phyloP scores from a whole-genome alignment of 2,888 invertebrate species.

The Clivina fossor region DNA sequence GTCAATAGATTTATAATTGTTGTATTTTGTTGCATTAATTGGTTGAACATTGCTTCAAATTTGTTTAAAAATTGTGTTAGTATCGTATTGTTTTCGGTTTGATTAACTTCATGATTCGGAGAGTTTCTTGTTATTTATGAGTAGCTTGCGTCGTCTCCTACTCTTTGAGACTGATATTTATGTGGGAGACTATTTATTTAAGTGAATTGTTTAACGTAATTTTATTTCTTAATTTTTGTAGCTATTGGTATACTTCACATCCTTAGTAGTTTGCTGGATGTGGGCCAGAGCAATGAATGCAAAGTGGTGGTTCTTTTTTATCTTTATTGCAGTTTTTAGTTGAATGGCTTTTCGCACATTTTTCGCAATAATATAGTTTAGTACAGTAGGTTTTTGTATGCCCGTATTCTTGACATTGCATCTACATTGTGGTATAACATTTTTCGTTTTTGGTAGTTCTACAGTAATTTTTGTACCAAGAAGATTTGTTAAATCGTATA shows the following conservation, averaged over 20 bases:
- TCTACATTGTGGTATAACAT: conserved; percentile 28
- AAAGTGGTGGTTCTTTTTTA: conserved; percentile 24
- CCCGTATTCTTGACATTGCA: conserved; percentile 34
- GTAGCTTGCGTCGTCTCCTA: conserved; percentile 17
- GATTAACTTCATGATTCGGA: conserved; percentile 8
- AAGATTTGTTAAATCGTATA: conserved; percentile 33
- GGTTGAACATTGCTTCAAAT: conserved; percentile 33
- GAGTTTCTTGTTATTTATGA: conserved; percentile 13
- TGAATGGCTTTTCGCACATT: conserved; percentile 35
- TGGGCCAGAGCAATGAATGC: conserved; percentile 22
- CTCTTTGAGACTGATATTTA: conserved; percentile 23
- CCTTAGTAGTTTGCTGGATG: conserved; percentile 34
- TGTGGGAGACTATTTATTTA: conserved; percentile 27
- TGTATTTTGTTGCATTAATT: conserved; percentile 36
- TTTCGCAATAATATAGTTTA: conserved; percentile 33
- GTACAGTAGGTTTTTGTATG: conserved; percentile 37
- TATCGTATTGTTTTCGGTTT: conserved; percentile 15
- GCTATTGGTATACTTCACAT: conserved; percentile 35
- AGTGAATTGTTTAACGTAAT: conserved; percentile 2
- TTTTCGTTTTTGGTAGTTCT: conserved; percentile 32
- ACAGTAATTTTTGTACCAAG: conserved; percentile 29
- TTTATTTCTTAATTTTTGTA: conserved; percentile 31
- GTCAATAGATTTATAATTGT: conserved; percentile 37
- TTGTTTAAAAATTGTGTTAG: conserved; percentile 33
- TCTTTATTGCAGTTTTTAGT: conserved; percentile 29